Conservation (phyloP, 2,113 vertebrate species). For the Nestor notabilis region DNA sequence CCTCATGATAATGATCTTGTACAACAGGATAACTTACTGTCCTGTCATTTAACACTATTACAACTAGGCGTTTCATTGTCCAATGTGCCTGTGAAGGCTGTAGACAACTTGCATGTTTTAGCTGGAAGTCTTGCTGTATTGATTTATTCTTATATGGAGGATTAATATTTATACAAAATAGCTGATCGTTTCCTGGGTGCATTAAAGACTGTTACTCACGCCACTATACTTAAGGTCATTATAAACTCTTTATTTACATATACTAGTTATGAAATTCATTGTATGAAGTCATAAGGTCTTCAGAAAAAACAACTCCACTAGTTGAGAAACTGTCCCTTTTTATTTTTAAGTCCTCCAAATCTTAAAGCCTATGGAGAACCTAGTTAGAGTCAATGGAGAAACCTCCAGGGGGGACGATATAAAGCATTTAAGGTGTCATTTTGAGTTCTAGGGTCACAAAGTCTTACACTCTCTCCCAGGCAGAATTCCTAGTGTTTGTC, state of each 20-base stretch:
- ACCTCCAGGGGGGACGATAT: conserved; percentile 49
- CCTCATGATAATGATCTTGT: background rate
- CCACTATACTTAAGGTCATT: background rate
- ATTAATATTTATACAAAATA: conserved; percentile 5
- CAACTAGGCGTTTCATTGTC: background rate
- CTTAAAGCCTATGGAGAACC: conserved; percentile 52
- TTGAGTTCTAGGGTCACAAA: conserved; percentile 71
- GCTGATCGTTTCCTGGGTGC: background rate
- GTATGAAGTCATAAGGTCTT: background rate
- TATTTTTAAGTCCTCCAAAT: conserved; percentile 51
- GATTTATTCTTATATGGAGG: background rate
- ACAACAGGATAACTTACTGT: background rate
- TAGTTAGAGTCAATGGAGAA: conserved; percentile 71
- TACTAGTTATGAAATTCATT: background rate
- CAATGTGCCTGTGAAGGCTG: background rate
- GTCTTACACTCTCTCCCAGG: conserved; percentile 57
- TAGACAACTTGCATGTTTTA: background rate
- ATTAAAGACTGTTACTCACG: background rate
- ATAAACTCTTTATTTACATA: conserved; percentile 34
- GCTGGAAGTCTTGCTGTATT: background rate
- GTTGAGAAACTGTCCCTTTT: background rate
- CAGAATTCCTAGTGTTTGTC: conserved; percentile 68
- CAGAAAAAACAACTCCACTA: conserved; percentile 8
- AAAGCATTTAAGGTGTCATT: conserved; percentile 68
- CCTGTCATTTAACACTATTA: background rate